phyloP scores from a whole-genome alignment of 2,888 invertebrate genomes.

The Acleris literana region DNA sequence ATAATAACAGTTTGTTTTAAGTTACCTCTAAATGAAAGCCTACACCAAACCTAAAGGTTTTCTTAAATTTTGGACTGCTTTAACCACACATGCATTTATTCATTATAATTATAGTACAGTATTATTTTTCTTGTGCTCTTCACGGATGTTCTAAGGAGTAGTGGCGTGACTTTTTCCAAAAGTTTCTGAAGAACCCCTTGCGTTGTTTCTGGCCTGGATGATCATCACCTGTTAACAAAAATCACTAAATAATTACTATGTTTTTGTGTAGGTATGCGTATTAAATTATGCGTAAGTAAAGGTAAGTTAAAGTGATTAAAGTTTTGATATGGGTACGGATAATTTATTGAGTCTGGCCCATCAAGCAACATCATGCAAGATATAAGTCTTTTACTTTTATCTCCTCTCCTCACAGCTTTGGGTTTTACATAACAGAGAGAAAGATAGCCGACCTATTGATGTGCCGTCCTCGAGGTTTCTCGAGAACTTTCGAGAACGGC shows the following conservation, averaged over 20 bases:
- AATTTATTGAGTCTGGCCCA: too few species aligned
- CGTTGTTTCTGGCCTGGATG: slow-evolving; percentile 89
- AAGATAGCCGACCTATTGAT: too few species aligned
- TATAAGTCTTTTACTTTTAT: too few species aligned
- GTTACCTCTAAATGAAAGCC: slow-evolving; percentile 9
- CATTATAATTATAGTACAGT: not conserved
- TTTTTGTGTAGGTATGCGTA: too few species aligned
- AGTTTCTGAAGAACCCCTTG: slow-evolving; percentile 94
- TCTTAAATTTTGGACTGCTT: slow-evolving; percentile 9
- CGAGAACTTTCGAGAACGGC: too few species aligned
- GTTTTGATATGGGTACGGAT: too few species aligned
- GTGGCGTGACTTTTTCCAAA: slow-evolving; percentile 94
- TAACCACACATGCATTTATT: slow-evolving; percentile 1
- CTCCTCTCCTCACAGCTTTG: too few species aligned
- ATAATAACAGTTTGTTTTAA: slow-evolving; percentile 12
- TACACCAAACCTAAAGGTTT: not conserved
- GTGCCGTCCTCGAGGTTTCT: too few species aligned
- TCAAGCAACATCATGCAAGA: too few species aligned
- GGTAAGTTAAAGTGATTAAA: too few species aligned
- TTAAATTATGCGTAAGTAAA: too few species aligned
- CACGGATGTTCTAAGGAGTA: slow-evolving; percentile 94
- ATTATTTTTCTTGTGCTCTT: slow-evolving; percentile 52
- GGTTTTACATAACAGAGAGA: too few species aligned
- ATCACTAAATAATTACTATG: slow-evolving; percentile 6
- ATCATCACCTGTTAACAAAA: slow-evolving; percentile 85